Evolutionary conservation across 2,113 vertebrate species (phyloP).

Genomic region (Leucopsar rothschildi): DNA sequence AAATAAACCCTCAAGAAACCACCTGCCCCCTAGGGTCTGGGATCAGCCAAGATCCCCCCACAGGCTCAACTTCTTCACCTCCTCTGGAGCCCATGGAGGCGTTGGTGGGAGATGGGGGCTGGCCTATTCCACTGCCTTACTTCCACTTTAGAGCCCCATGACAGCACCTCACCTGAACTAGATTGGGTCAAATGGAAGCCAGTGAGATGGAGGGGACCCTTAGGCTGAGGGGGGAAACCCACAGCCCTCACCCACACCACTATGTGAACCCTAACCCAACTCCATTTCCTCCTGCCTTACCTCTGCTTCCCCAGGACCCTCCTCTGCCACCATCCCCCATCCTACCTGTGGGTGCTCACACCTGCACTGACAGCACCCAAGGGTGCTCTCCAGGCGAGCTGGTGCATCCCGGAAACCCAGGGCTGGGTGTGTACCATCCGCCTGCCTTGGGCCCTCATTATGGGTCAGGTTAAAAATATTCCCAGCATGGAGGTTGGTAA

Average conservation of each 20-base stretch:
- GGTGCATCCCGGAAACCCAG: not conserved
- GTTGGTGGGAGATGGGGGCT: not conserved
- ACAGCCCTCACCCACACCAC: too few species aligned
- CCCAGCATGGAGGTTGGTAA: not conserved
- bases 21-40: fast-evolving
- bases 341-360: not conserved
- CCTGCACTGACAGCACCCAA: not conserved
- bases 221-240: fast-evolving
- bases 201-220: not conserved
- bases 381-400: not conserved
- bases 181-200: not conserved
- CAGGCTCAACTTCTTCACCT: not conserved
- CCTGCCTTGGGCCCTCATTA: not conserved
- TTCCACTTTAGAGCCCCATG: not conserved
- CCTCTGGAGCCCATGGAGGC: not conserved
- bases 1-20: not conserved
- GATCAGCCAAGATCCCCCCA: too few species aligned
- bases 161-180: not conserved
- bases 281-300: not conserved
- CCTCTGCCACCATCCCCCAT: not conserved
- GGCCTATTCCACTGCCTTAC: not conserved
- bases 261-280: not conserved
- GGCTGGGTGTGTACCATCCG: not conserved
- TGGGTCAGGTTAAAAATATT: constrained; percentile 42
- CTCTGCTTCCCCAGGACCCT: not conserved